phyloP scores from a whole-genome alignment of 1,140 invertebrate species.

The Stratiolaelaps scimitus region DNA sequence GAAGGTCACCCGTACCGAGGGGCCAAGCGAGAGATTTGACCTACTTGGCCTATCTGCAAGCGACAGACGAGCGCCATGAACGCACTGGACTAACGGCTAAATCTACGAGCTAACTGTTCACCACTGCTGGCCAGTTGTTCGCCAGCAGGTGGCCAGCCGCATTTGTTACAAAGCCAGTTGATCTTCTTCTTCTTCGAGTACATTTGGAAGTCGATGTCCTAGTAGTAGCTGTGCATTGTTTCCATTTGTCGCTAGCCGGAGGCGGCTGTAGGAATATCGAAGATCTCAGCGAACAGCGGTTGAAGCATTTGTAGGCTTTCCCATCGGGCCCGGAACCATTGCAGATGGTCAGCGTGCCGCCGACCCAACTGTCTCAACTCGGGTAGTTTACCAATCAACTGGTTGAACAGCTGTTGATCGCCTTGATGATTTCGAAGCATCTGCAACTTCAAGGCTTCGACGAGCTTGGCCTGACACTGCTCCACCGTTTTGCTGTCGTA shows the following conservation, averaged over 20 bases:
- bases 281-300: slow-evolving; percentile 88
- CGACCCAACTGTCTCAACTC: slow-evolving; percentile 68
- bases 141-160: no score
- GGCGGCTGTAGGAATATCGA: slow-evolving; percentile 68
- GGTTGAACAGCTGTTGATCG: slow-evolving; percentile 53
- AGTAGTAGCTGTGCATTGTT: no score
- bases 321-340: slow-evolving; percentile 83
- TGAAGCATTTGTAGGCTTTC: slow-evolving; percentile 61
- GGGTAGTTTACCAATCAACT: slow-evolving; percentile 56
- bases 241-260: slow-evolving; percentile 5
- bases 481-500: slow-evolving; percentile 69
- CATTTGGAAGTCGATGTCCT: no score
- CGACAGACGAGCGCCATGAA: no score
- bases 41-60: no score
- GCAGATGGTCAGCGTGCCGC: slow-evolving; percentile 67
- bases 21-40: no score
- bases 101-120: no score
- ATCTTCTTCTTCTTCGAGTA: no score
- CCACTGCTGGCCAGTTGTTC: no score
- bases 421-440: slow-evolving; percentile 48
- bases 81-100: no score
- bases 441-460: slow-evolving; percentile 68
- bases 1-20: no score
- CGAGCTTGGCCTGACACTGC: slow-evolving; percentile 60
- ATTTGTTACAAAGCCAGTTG: no score